Percentiles rank a stretch among this genome's conserved stretches.
Evolutionary conservation across 2,888 invertebrate genomes (phyloP).

Genomic region (Chrysolina oricalcia): DNA sequence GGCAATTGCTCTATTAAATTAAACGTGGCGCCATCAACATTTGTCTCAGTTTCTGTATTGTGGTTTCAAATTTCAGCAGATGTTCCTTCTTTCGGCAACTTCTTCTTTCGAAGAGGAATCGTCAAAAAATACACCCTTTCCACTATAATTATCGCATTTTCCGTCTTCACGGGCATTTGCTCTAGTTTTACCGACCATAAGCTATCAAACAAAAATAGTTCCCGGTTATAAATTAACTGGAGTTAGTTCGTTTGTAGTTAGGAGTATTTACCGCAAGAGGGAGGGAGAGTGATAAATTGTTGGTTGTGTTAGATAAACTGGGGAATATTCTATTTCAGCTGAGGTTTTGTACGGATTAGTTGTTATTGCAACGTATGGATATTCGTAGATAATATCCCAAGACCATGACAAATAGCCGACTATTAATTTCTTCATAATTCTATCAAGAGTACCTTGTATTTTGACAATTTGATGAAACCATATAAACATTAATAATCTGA

Average conservation of each 20-base stretch:
- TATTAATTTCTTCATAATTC: too few species aligned
- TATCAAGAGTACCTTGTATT: too few species aligned
- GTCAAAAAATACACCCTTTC: conserved; percentile 10
- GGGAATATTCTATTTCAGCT: conserved; percentile 7
- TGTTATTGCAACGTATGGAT: neutral
- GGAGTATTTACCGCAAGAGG: conserved; percentile 26
- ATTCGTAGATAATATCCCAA: neutral
- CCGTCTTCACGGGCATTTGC: conserved; percentile 24
- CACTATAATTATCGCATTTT: conserved; percentile 33
- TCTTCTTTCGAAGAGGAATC: conserved; percentile 33
- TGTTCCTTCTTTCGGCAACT: conserved; percentile 58
- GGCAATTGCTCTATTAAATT: conserved; percentile 56
- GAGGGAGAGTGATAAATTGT: conserved; percentile 16
- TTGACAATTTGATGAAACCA: too few species aligned
- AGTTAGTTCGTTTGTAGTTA: conserved; percentile 27
- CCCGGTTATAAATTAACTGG: conserved; percentile 19
- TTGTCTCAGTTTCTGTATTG: conserved; percentile 57
- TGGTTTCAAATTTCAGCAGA: conserved; percentile 59
- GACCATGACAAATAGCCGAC: too few species aligned
- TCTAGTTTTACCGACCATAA: neutral
- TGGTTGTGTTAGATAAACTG: conserved; percentile 21
- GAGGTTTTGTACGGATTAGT: neutral
- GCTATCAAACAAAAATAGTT: conserved; percentile 4
- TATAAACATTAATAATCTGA: too few species aligned
- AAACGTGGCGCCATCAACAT: conserved; percentile 58